These are phyloP conservation scores for Alentia gelatinosa DNA, from an alignment of 2,888 invertebrate species.

Conservation along the genomic window DNA sequence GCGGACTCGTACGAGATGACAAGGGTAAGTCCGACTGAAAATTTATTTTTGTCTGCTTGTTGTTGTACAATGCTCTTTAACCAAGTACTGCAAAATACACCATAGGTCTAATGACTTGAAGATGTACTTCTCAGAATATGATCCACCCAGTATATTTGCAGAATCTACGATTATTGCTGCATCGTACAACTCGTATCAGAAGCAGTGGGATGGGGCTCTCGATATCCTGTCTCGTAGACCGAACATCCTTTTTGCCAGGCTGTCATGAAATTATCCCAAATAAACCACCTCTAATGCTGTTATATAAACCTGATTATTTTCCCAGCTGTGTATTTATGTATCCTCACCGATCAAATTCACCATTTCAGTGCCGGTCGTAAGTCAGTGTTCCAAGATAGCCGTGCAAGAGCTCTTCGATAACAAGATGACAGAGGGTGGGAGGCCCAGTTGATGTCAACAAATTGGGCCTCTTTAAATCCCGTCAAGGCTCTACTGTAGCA, in stretches of 20 bases:
- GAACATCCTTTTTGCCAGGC: neutral
- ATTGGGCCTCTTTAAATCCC: neutral
- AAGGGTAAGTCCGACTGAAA: constrained; percentile 32
- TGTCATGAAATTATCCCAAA: neutral
- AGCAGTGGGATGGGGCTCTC: neutral
- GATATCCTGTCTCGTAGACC: constrained; percentile 16
- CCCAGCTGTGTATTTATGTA: no score
- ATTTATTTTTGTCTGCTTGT: neutral
- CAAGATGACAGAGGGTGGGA: constrained; percentile 1
- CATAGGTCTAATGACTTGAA: neutral
- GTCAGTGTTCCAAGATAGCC: no score
- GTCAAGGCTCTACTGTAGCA: neutral
- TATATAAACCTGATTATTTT: no score
- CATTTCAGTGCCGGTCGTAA: no score
- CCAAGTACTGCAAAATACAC: neutral
- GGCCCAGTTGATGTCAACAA: constrained; percentile 3
- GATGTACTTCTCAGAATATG: neutral
- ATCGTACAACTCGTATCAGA: neutral
- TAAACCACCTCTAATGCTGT: neutral
- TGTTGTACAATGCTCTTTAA: neutral
- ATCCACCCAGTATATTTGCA: neutral
- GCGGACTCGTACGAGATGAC: neutral
- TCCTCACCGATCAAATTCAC: no score
- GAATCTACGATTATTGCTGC: neutral
- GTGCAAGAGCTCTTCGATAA: no score